Evolutionary conservation across 2,113 vertebrate genomes (phyloP).

Genomic region (Elachura formosa): DNA sequence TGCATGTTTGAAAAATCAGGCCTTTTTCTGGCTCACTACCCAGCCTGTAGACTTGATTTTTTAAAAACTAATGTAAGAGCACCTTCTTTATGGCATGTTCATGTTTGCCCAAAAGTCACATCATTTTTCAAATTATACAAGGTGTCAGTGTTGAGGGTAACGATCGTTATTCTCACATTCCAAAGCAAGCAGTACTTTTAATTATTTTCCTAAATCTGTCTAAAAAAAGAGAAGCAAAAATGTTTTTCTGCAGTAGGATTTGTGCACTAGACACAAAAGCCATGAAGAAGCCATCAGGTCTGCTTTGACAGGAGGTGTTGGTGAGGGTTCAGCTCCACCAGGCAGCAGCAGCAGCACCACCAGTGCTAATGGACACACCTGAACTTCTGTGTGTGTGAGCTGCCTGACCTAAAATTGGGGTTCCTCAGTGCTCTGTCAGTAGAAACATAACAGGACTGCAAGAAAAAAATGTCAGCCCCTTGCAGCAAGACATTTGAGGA

Average conservation of each 20-base stretch:
- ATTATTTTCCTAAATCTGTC: neutral
- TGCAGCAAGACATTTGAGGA: neutral
- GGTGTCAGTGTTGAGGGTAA: conserved; percentile 53
- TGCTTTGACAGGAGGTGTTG: neutral
- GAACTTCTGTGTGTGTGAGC: neutral
- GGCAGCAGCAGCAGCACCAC: neutral
- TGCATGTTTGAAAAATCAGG: conserved; percentile 45
- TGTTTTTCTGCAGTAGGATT: neutral
- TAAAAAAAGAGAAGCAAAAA: neutral
- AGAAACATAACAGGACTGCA: neutral
- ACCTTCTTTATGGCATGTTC: conserved; percentile 54
- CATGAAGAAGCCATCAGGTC: neutral
- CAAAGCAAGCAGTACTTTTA: neutral
- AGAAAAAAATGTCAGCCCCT: neutral
- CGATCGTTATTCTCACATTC: conserved; percentile 33
- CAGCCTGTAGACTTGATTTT: conserved; percentile 38
- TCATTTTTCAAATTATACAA: conserved; percentile 69
- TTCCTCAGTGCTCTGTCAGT: neutral
- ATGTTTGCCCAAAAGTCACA: conserved; percentile 63
- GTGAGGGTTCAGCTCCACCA: neutral
- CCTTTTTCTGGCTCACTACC: conserved; percentile 66
- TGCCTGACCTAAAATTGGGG: neutral
- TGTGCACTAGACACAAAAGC: neutral
- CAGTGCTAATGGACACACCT: neutral
- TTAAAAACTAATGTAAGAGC: conserved; percentile 68